Conservation (phyloP, 2,113 vertebrate genomes). For the Thalassoma bifasciatum region DNA sequence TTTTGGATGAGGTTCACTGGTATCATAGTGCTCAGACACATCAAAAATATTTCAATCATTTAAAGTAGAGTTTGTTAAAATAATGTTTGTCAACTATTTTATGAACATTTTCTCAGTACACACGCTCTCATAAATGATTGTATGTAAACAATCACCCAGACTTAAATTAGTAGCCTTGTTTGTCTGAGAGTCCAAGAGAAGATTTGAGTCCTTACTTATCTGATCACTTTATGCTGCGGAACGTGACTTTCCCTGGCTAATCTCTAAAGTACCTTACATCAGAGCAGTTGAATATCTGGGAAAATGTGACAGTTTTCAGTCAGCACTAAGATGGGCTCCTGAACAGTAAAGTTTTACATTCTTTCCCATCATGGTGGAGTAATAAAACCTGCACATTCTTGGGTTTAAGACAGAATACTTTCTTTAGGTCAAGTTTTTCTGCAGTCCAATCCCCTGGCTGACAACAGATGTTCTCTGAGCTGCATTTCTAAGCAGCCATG, state of each 20-base stretch:
- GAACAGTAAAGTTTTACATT: constrained; percentile 27
- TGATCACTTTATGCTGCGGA: too few relatives aligned
- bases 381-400: constrained; percentile 55
- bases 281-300: neutral
- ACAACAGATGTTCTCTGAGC: constrained; percentile 32
- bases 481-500: neutral
- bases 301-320: neutral
- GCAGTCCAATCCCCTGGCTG: constrained; percentile 20
- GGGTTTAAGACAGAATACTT: constrained; percentile 17
- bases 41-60: too few relatives aligned
- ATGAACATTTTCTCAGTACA: too few relatives aligned
- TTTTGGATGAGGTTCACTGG: too few relatives aligned
- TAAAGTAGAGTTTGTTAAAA: too few relatives aligned
- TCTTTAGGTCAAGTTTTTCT: constrained; percentile 20
- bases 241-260: neutral
- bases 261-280: neutral
- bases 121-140: too few relatives aligned
- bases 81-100: too few relatives aligned
- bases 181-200: too few relatives aligned
- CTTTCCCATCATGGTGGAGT: constrained; percentile 7
- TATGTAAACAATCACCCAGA: too few relatives aligned
- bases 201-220: too few relatives aligned
- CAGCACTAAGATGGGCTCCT: neutral
- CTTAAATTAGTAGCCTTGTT: too few relatives aligned
- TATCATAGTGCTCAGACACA: too few relatives aligned